Conservation (phyloP, 2,888 invertebrate species). For the Pheosia gnoma region DNA sequence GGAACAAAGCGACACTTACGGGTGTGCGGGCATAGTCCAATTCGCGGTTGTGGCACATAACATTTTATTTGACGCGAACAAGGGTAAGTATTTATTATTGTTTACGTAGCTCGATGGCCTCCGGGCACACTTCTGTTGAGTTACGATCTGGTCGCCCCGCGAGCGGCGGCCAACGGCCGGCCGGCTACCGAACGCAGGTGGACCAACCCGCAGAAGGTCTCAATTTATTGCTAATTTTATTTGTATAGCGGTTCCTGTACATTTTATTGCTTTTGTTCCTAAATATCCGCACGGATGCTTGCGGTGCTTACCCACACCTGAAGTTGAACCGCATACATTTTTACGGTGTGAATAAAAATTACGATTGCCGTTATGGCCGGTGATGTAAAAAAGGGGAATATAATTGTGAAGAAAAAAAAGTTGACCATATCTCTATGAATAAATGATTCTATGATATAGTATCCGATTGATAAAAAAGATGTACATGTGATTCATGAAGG, state of each 20-base stretch:
- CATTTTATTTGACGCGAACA: slow-evolving; percentile 61
- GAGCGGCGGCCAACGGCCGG: background rate
- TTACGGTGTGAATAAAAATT: background rate
- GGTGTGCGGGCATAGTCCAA: slow-evolving; percentile 25
- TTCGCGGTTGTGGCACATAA: slow-evolving; percentile 54
- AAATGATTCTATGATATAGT: background rate
- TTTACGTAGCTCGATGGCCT: slow-evolving; percentile 62
- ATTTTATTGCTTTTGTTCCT: slow-evolving; percentile 55
- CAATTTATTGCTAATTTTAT: slow-evolving; percentile 80
- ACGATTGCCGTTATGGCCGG: slow-evolving; percentile 1
- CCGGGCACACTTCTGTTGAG: slow-evolving; percentile 75
- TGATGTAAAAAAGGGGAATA: background rate
- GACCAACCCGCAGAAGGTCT: slow-evolving; percentile 58
- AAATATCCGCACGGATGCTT: slow-evolving; percentile 10
- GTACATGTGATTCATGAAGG: too few relatives aligned
- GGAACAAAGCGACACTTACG: slow-evolving; percentile 12
- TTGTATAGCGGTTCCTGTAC: slow-evolving; percentile 55
- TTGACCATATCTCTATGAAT: background rate
- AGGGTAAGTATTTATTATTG: slow-evolving; percentile 69
- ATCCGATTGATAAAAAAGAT: too few relatives aligned
- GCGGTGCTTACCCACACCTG: background rate
- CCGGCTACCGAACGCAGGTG: slow-evolving; percentile 66
- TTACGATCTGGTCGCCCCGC: slow-evolving; percentile 72
- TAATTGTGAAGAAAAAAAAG: background rate
- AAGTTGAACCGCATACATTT: slow-evolving; percentile 3